Percentiles rank a stretch among this genome's conserved stretches.
Evolutionary conservation across 2,888 invertebrate genomes (phyloP).

Genomic region (Hyalella azteca): DNA sequence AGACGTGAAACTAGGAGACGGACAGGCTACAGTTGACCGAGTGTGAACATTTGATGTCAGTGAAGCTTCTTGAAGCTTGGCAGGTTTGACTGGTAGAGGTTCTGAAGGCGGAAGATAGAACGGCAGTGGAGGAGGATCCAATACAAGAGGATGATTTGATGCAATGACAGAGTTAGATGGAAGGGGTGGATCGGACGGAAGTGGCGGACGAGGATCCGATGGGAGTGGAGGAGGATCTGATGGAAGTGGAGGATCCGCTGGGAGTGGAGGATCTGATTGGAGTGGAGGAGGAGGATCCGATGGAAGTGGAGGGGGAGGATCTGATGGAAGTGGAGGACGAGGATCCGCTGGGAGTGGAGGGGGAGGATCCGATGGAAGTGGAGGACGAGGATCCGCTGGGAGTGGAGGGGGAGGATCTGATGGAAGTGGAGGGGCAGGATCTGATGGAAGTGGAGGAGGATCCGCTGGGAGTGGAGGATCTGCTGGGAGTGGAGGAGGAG

Average conservation of each 20-base stretch:
- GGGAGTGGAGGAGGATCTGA: neutral
- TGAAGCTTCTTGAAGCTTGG: neutral
- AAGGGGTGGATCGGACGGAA: neutral
- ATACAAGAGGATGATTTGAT: neutral
- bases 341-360: neutral
- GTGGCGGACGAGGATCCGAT: neutral
- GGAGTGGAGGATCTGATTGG: neutral
- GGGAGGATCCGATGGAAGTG: neutral
- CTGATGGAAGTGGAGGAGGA: neutral
- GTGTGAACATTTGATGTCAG: no score
- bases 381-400: neutral
- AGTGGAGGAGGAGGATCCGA: neutral
- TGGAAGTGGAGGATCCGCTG: neutral
- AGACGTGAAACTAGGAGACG: no score
- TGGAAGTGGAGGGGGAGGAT: neutral
- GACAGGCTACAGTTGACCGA: no score
- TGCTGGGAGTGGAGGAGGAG: neutral
- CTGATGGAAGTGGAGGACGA: neutral
- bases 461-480: slow-evolving; percentile 31
- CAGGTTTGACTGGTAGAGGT: neutral
- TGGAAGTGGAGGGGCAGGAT: neutral
- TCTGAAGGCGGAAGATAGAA: neutral
- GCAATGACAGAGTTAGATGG: neutral
- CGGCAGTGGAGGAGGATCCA: neutral
- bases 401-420: neutral